These are phyloP conservation scores for Operophtera brumata DNA, from an alignment of 2,888 invertebrate species.

Conservation along the genomic window DNA sequence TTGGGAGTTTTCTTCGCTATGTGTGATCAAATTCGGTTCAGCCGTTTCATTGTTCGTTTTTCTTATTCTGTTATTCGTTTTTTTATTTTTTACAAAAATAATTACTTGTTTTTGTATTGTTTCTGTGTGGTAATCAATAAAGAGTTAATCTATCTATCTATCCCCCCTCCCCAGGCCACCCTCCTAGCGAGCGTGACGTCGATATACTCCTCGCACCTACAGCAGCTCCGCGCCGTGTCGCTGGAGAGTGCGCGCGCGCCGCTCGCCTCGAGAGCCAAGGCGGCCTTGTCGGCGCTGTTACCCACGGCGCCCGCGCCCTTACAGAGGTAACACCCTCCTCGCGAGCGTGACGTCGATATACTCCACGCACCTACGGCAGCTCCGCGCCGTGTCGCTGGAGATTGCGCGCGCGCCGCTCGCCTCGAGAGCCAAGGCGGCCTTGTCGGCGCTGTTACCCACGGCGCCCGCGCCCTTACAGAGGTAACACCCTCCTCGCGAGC, in stretches of 20 bases:
- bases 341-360: slow-evolving; percentile 45
- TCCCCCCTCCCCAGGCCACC: slow-evolving; percentile 36
- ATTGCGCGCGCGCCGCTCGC: slow-evolving; percentile 27
- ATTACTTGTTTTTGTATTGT: too few species aligned
- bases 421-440: slow-evolving; percentile 44
- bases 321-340: slow-evolving; percentile 36
- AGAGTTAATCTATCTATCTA: too few species aligned
- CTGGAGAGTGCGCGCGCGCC: slow-evolving; percentile 27
- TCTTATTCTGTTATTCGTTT: too few species aligned
- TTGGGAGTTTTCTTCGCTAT: too few species aligned
- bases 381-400: slow-evolving; percentile 37
- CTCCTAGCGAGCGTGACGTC: slow-evolving; percentile 40
- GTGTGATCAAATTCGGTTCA: too few species aligned
- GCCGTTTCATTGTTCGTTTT: too few species aligned
- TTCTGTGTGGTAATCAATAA: too few species aligned
- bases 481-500: slow-evolving; percentile 31
- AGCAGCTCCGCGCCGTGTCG: slow-evolving; percentile 37
- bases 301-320: slow-evolving; percentile 52
- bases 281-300: slow-evolving; percentile 54
- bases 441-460: slow-evolving; percentile 51
- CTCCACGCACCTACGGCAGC: slow-evolving; percentile 35
- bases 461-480: slow-evolving; percentile 49
- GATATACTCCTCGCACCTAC: slow-evolving; percentile 46
- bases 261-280: slow-evolving; percentile 36
- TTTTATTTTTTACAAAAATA: too few species aligned